Conservation (phyloP, 2,888 invertebrate species). For the Agrotis segetum region DNA sequence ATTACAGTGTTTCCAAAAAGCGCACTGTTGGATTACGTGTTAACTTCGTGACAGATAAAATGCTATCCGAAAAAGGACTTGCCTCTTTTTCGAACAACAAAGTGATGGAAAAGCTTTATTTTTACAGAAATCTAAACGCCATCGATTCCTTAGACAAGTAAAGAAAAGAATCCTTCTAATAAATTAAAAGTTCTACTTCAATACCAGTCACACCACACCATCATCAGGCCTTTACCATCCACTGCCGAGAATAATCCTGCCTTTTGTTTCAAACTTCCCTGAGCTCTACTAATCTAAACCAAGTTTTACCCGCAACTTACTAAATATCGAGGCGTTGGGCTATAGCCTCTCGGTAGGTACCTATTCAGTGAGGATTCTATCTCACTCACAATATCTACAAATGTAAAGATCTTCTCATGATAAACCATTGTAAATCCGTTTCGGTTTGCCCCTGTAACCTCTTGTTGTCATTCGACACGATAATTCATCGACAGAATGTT, state of each 20-base stretch:
- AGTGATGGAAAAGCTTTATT: background rate
- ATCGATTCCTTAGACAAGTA: background rate
- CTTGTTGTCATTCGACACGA: constrained; percentile 32
- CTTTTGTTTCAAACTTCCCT: no score
- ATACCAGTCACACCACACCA: background rate
- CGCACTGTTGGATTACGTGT: no score
- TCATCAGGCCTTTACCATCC: no score
- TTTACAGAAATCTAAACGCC: background rate
- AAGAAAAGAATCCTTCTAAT: background rate
- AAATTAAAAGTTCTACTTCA: background rate
- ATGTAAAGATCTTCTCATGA: constrained; percentile 22
- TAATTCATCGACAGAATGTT: constrained; percentile 31
- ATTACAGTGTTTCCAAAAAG: no score
- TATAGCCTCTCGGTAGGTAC: no score
- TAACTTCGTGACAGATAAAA: no score
- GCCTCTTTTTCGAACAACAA: background rate
- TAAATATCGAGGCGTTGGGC: no score
- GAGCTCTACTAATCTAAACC: no score
- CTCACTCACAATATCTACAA: background rate
- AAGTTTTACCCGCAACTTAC: no score
- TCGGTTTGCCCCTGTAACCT: constrained; percentile 24
- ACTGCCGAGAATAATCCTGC: no score
- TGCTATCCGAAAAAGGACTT: no score
- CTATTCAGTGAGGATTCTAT: no score
- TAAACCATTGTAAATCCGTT: constrained; percentile 28